Conservation (phyloP, 2,113 vertebrate genomes). For the Cochlearius cochlearius region DNA sequence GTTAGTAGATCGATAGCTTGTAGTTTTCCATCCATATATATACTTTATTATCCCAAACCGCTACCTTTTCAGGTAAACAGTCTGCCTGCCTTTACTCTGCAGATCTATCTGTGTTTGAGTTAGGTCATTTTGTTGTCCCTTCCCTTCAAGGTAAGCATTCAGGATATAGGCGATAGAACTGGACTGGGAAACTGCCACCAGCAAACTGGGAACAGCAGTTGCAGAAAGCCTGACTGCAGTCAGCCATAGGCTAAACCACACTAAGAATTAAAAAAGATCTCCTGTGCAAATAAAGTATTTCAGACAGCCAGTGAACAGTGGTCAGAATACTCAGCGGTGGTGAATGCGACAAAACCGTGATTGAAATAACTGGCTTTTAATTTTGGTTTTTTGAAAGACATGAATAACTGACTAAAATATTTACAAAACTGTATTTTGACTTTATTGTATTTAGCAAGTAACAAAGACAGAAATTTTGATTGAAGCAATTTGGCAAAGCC, state of each 20-base stretch:
- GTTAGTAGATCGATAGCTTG: background rate
- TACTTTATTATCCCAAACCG: background rate
- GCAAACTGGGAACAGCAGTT: background rate
- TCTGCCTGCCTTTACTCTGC: background rate
- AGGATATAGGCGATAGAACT: background rate
- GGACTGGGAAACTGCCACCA: background rate
- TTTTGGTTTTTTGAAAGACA: rapidly evolving
- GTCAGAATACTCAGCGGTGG: background rate
- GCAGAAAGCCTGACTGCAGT: background rate
- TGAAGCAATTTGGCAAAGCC: background rate
- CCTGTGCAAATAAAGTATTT: background rate
- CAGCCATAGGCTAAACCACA: background rate
- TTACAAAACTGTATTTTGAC: rapidly evolving
- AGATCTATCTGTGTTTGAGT: background rate
- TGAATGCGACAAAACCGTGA: background rate
- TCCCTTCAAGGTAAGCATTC: background rate
- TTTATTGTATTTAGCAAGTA: background rate
- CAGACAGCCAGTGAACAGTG: background rate
- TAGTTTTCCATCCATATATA: background rate
- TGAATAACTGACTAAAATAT: background rate
- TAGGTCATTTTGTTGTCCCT: background rate
- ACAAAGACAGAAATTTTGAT: background rate
- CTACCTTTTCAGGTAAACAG: background rate
- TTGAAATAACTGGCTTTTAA: background rate
- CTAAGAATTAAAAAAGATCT: background rate